phyloP scores from a whole-genome alignment of 2,113 vertebrate genomes.

The Irena cyanogastra region DNA sequence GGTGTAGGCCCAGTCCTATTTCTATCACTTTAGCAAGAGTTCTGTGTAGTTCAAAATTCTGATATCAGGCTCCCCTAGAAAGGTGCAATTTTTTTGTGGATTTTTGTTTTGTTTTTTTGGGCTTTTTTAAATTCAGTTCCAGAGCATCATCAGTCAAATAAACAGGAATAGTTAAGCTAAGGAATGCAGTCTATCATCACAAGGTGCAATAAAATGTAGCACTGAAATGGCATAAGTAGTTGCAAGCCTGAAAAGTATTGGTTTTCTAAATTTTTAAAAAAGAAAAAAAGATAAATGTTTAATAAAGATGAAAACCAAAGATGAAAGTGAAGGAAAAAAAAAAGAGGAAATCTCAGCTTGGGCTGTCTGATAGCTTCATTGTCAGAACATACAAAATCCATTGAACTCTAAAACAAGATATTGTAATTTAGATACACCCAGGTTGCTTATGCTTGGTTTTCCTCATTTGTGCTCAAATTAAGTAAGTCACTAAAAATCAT shows the following conservation, averaged over 20 bases:
- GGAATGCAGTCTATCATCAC: not conserved
- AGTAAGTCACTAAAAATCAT: slow-evolving; percentile 64
- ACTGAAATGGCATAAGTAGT: not conserved
- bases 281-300: not conserved
- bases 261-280: not conserved
- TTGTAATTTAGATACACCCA: slow-evolving; percentile 35
- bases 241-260: not conserved
- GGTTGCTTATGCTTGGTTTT: slow-evolving; percentile 40
- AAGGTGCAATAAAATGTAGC: not conserved
- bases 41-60: not conserved
- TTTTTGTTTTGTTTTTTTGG: not conserved
- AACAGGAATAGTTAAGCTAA: not conserved
- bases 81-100: not conserved
- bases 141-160: not conserved
- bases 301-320: not conserved
- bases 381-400: slow-evolving; percentile 26
- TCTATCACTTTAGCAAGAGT: not conserved
- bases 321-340: not conserved
- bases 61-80: not conserved
- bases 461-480: slow-evolving; percentile 59
- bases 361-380: slow-evolving; percentile 3
- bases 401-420: slow-evolving; percentile 40
- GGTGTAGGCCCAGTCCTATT: not conserved
- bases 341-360: not conserved
- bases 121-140: not conserved